Evolutionary conservation across 2,888 invertebrate species (phyloP).

Genomic region (Tenodera sinensis): DNA sequence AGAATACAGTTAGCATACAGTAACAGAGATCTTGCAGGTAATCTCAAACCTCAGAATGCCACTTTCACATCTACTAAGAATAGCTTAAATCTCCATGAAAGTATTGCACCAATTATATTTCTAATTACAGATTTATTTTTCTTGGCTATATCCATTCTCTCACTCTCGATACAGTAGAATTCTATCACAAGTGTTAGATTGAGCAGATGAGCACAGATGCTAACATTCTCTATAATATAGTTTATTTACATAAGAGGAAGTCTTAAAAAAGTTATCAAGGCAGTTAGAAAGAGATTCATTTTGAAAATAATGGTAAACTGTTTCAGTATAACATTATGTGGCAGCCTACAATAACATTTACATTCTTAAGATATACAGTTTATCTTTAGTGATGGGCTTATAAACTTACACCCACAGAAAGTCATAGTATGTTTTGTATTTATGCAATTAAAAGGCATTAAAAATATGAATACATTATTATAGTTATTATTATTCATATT

Average conservation of each 20-base stretch:
- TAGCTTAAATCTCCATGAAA: background rate
- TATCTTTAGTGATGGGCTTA: background rate
- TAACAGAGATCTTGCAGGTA: background rate
- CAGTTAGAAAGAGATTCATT: conserved; percentile 23
- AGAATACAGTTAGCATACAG: background rate
- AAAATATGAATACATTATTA: conserved; percentile 13
- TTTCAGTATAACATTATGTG: conserved; percentile 1
- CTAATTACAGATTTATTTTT: background rate
- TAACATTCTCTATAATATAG: background rate
- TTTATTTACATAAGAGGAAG: conserved; percentile 9
- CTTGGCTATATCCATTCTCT: background rate
- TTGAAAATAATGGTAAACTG: conserved; percentile 11
- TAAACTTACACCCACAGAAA: conserved; percentile 16
- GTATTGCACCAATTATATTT: background rate
- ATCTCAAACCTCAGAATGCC: background rate
- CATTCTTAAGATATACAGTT: background rate
- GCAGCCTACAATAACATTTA: conserved; percentile 8
- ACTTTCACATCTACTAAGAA: background rate
- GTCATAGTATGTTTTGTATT: background rate
- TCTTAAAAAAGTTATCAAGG: conserved; percentile 24
- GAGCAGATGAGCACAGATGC: conserved; percentile 23
- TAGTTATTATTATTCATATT: background rate
- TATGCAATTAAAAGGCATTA: conserved; percentile 25
- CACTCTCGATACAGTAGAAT: conserved; percentile 5
- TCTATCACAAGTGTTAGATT: conserved; percentile 27